Conservation (phyloP, 2,113 vertebrate species). For the Dicaeum eximium region DNA sequence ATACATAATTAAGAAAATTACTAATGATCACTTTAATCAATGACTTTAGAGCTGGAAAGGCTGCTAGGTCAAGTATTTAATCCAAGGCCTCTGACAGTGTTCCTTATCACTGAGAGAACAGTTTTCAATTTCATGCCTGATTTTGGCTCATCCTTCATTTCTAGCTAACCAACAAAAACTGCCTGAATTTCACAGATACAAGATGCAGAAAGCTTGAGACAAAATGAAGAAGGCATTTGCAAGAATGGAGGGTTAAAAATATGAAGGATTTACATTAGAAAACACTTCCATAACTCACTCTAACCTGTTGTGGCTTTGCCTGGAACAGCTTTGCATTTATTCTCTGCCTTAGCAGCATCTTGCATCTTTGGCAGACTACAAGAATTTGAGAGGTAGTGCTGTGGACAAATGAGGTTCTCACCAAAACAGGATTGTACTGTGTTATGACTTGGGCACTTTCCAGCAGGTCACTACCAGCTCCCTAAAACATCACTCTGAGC, state of each 20-base stretch:
- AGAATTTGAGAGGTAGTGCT: neutral
- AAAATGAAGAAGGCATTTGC: neutral
- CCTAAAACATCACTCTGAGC: neutral
- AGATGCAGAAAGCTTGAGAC: neutral
- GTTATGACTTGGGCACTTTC: neutral
- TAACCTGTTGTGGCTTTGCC: neutral
- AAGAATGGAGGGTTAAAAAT: neutral
- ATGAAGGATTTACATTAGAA: neutral
- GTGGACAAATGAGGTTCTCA: neutral
- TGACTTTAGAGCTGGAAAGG: neutral
- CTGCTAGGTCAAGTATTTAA: neutral
- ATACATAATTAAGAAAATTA: neutral
- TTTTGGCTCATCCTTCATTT: constrained; percentile 20
- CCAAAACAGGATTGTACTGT: neutral
- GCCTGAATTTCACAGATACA: neutral
- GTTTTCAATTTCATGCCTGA: constrained; percentile 41
- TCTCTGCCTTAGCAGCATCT: neutral
- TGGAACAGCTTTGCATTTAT: neutral
- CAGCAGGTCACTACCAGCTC: neutral
- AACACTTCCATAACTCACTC: neutral
- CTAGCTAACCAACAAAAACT: neutral
- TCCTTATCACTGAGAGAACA: constrained; percentile 15
- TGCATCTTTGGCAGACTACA: neutral
- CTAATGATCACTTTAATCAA: neutral
- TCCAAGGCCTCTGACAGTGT: neutral